Evolutionary conservation across 2,113 vertebrate species (phyloP), one percentile per base, ranked within the genome.

Genomic region (Ptilorrhoa leucosticta): DNA sequence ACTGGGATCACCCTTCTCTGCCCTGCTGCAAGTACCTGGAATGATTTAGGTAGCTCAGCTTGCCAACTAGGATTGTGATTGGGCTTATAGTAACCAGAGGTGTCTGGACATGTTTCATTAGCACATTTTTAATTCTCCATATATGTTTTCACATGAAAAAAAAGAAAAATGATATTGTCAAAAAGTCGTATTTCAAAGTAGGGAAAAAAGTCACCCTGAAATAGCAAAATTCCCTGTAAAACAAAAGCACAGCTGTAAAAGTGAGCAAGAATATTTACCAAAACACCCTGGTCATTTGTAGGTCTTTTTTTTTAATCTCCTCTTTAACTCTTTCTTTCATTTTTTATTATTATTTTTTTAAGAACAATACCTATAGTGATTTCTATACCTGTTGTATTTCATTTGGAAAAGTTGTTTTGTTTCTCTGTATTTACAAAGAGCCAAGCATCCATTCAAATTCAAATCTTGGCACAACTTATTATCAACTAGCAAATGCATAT

Each of bases 121-220:
- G 3, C 13, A 61, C 2, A 11, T 15, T 7, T 3, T 47, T 77
- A 48, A 61, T 53, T 66, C 72, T 22, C 10, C 42, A 35, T 9
- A 16, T 23, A 42, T 0, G 3, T 42, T 70, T 77, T 63, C 21
- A 26, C 2, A 13, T 5, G 3, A 2, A 10, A 26, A 66, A 33
- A 7, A 12, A 30, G 47, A 9, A 10, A 35, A 14, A 0, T 2
- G 0, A 11, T 12, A 16, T 58, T 51, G 40, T 5, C 16, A 48
- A 69, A 47, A 83, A 53, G 4, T 28, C 4, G 1, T 51, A 56
- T 27, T 65, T 85, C 4, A 86, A 79, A 76, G 4, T 19, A 11
- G 11, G 15, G 3, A 1, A 22, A 15, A 89, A 69, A 8, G 0
- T 1, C 2, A 23, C 14, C 10, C 9, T 48, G 15, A 60, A 68